Percentiles rank a stretch among this genome's conserved stretches.
phyloP scores from a whole-genome alignment of 2,888 invertebrate genomes.

The Dryobotodes eremita region DNA sequence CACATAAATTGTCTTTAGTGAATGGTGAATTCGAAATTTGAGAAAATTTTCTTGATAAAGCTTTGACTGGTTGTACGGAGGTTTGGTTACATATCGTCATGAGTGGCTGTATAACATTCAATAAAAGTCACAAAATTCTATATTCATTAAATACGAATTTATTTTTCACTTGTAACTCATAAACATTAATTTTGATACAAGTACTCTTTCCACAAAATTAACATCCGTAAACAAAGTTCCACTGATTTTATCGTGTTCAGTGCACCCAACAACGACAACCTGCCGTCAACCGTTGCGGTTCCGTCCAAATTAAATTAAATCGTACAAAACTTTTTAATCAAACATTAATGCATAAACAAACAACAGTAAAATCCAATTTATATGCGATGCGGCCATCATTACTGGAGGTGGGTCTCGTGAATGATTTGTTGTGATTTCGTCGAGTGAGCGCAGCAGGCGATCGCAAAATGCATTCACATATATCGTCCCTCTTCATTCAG shows the following conservation, averaged over 20 bases:
- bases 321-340: slow-evolving; percentile 67
- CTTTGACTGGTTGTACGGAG: no score
- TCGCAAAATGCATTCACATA: slow-evolving; percentile 87
- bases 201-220: slow-evolving; percentile 24
- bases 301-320: slow-evolving; percentile 64
- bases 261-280: slow-evolving; percentile 38
- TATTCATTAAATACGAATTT: not conserved
- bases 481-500: slow-evolving; percentile 70
- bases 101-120: slow-evolving; percentile 10
- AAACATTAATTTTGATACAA: not conserved
- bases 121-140: not conserved
- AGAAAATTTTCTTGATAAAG: slow-evolving; percentile 32
- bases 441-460: slow-evolving; percentile 88
- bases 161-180: not conserved
- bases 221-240: slow-evolving; percentile 20
- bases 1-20: slow-evolving; percentile 67
- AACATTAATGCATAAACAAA: slow-evolving; percentile 80
- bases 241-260: slow-evolving; percentile 43
- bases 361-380: slow-evolving; percentile 84
- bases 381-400: slow-evolving; percentile 88
- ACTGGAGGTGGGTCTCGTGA: slow-evolving; percentile 88
- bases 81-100: slow-evolving; percentile 17
- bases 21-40: slow-evolving; percentile 54
- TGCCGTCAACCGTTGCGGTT: slow-evolving; percentile 45
- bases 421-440: slow-evolving; percentile 90